Evolutionary conservation across 2,113 vertebrate genomes (phyloP).

Genomic region (Corythornis madagascariensis): DNA sequence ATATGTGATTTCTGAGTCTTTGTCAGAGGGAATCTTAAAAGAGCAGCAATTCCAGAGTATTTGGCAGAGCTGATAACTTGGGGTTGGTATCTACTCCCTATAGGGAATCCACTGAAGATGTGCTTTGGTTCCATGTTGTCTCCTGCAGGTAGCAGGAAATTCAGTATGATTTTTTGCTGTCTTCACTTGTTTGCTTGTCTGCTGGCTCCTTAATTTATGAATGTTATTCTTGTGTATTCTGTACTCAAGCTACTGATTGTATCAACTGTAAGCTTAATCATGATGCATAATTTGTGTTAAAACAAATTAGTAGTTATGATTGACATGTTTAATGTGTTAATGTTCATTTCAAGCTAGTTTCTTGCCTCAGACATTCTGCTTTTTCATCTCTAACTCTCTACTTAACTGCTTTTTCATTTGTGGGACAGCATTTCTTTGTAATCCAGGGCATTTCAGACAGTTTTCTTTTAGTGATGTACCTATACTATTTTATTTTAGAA

Average conservation of each 20-base stretch:
- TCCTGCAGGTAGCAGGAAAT: not conserved
- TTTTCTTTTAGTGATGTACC: not conserved
- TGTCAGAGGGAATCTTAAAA: not conserved
- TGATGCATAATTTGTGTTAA: not conserved
- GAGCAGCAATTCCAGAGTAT: not conserved
- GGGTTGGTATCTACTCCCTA: accelerated
- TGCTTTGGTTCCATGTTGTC: not conserved
- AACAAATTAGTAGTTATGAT: not conserved
- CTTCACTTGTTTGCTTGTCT: not conserved
- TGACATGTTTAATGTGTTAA: not conserved
- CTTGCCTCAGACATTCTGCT: not conserved
- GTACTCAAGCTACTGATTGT: not conserved
- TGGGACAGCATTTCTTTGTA: not conserved
- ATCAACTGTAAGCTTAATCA: not conserved
- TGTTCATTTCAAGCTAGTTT: not conserved
- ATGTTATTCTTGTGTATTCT: not conserved
- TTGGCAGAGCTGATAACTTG: not conserved
- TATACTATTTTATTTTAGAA: constrained; percentile 79
- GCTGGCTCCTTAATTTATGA: not conserved
- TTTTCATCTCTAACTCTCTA: not conserved
- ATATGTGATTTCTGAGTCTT: not conserved
- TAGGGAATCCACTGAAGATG: too few species aligned
- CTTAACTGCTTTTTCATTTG: not conserved
- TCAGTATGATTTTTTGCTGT: not conserved
- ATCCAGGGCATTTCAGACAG: not conserved